Conservation (phyloP, 2,888 invertebrate species). For the Hybos culiciformis region DNA sequence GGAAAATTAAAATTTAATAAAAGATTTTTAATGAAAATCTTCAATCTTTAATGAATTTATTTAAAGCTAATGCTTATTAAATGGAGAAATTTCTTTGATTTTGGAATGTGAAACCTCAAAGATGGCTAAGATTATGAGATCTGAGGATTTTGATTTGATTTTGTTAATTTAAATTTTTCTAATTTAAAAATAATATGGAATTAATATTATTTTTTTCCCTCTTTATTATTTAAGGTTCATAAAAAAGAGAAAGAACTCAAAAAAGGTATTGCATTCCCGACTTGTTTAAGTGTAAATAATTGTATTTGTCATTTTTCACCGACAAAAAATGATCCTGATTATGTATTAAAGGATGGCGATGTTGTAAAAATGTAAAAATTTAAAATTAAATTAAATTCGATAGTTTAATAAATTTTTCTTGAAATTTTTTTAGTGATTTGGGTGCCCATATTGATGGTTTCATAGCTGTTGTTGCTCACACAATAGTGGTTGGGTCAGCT, state of each 20-base stretch:
- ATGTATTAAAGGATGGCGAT: constrained; percentile 76
- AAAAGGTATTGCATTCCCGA: constrained; percentile 98
- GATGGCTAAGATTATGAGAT: constrained; percentile 38
- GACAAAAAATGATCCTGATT: constrained; percentile 81
- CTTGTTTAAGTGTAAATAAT: constrained; percentile 96
- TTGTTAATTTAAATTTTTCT: constrained; percentile 1
- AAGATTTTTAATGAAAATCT: too few species aligned
- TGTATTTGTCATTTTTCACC: constrained; percentile 99
- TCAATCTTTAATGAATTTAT: too few species aligned
- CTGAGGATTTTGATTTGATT: constrained; percentile 27
- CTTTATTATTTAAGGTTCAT: constrained; percentile 44
- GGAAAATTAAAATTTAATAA: too few species aligned
- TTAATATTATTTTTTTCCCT: neutral
- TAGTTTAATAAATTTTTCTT: neutral
- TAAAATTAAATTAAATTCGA: neutral
- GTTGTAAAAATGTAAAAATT: constrained; percentile 81
- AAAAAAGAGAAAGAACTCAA: constrained; percentile 97
- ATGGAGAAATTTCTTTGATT: too few species aligned
- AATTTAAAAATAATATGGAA: neutral
- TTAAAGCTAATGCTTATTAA: too few species aligned
- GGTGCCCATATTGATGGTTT: constrained; percentile 99
- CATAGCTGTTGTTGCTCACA: constrained; percentile 95
- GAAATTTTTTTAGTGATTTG: constrained; percentile 64
- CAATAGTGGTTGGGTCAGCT: constrained; percentile 73
- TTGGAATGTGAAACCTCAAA: too few species aligned